Evolutionary conservation across 2,888 invertebrate species (phyloP), one percentile per base, ranked within the genome.

Genomic region (Polia nebulosa): DNA sequence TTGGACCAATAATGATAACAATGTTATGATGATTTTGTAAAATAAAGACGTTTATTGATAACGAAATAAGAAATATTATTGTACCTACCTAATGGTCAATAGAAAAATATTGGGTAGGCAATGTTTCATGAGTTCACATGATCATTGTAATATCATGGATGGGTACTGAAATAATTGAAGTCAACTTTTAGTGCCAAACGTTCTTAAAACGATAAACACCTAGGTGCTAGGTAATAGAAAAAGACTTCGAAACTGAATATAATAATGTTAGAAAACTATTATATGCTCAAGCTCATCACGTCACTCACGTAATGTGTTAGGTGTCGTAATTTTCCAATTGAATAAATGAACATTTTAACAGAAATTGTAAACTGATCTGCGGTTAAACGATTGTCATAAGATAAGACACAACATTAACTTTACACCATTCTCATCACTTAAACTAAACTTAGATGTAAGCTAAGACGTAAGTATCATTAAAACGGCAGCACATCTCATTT

Each of bases 381-480:
- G 17, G 45, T 44, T 45, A 29, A 39, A 55, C 5, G 11, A 41
- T 27, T n/a, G 56, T 17, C 22, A n/a, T n/a, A 34, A 52, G 11
- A 25, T 27, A 41, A 22, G 8, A 17, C 9, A 53, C 52, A 4
- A 52, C 11, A 32, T 27, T 44, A n/a, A 49, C 4, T 15, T 27
- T 8, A 11, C n/a, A 32, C 17, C 36, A 36, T 25, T 17, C 11
- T 17, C 36, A 61, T 58, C 29, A 57, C 13, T 29, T 27, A 61
- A 69, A 62, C 39, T 32, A 9, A 58, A 62, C 32, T 44, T 59
- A 39, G n/a, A 59, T 55, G 22, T 47, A 44, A 69, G 17, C 27
- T 45, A 22, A 45, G 45, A 29, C 34, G 45, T n/a, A 61, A 2
- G 15, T 57, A 22, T 52, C 49, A 56, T 55, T 11, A 44, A 29